Percentiles rank a stretch among this genome's conserved stretches.
phyloP scores from a whole-genome alignment of 2,888 invertebrate genomes.

The Podabrus alpinus region DNA sequence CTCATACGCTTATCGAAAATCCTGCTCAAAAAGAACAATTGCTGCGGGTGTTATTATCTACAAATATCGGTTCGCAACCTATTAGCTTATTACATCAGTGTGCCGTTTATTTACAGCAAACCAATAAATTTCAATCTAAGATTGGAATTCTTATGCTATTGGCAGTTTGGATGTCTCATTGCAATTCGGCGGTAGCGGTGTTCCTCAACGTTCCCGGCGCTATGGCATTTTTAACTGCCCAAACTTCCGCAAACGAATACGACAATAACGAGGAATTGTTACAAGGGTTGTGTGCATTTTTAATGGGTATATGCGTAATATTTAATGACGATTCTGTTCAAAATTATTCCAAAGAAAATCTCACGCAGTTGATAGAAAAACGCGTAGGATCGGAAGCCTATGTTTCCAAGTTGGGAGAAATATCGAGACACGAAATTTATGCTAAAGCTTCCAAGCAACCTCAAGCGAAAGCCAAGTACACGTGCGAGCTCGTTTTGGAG shows the following conservation, averaged over 20 bases:
- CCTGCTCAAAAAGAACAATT: conserved; percentile 86
- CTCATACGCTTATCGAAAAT: conserved; percentile 88
- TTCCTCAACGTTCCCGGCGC: conserved; percentile 75
- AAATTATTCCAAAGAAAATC: conserved; percentile 75
- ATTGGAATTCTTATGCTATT: conserved; percentile 91
- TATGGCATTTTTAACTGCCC: conserved; percentile 82
- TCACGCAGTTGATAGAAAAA: conserved; percentile 83
- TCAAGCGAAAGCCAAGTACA: conserved; percentile 76
- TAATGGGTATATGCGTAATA: conserved; percentile 89
- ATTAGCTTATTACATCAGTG: conserved; percentile 90
- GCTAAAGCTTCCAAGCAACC: conserved; percentile 92
- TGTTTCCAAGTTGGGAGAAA: conserved; percentile 81
- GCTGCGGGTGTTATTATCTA: conserved; percentile 86
- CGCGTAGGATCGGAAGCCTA: conserved; percentile 90
- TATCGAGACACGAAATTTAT: conserved; percentile 89
- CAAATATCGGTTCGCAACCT: conserved; percentile 80
- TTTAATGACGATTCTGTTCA: conserved; percentile 84
- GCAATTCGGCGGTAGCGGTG: conserved; percentile 79
- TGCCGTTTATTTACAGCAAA: conserved; percentile 80
- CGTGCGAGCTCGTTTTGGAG: conserved; percentile 85
- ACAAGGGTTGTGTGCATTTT: conserved; percentile 73
- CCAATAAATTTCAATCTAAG: conserved; percentile 79
- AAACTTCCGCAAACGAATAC: conserved; percentile 80
- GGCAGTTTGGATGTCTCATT: conserved; percentile 85
- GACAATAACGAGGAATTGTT: conserved; percentile 90